phyloP scores from a whole-genome alignment of 2,797 vertebrate species.

The Tokudaia tokunoshimensis region DNA sequence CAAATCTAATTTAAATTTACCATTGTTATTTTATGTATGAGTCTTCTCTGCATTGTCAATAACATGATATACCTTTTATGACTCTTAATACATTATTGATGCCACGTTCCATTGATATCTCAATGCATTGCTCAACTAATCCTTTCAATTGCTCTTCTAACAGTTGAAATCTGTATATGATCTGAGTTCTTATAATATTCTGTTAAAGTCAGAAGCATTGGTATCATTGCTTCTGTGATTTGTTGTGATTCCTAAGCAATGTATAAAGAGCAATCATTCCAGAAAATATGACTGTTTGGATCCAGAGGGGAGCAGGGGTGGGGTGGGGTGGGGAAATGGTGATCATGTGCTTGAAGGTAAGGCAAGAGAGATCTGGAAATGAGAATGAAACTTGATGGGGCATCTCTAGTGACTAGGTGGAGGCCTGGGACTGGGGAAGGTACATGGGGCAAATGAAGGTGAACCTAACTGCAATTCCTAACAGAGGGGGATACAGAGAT shows the following conservation, averaged over 20 bases:
- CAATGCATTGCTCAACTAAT: not conserved
- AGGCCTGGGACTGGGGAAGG: not conserved
- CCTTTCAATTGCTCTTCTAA: not conserved
- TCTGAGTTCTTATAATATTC: not conserved
- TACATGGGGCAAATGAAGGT: not conserved
- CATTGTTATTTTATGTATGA: not conserved
- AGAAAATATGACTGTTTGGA: not conserved
- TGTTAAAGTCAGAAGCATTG: not conserved
- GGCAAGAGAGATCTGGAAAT: too few relatives aligned
- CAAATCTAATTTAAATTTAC: not conserved
- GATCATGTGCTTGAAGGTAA: too few relatives aligned
- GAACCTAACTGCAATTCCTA: not conserved
- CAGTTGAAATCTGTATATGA: not conserved
- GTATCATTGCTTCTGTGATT: not conserved
- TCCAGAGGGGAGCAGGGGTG: too few relatives aligned
- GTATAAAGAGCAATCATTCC: not conserved
- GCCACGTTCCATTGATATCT: not conserved
- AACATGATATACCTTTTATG: not conserved
- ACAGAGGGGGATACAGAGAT: not conserved
- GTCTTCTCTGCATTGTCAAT: not conserved
- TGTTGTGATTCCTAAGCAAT: not conserved
- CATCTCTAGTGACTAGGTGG: not conserved
- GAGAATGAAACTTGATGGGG: too few relatives aligned
- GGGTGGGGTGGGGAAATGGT: too few relatives aligned
- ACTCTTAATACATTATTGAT: not conserved